Percentiles rank a stretch among this genome's conserved stretches.
phyloP scores from a whole-genome alignment of 2,113 vertebrate genomes.

The Fukomys damarensis region DNA sequence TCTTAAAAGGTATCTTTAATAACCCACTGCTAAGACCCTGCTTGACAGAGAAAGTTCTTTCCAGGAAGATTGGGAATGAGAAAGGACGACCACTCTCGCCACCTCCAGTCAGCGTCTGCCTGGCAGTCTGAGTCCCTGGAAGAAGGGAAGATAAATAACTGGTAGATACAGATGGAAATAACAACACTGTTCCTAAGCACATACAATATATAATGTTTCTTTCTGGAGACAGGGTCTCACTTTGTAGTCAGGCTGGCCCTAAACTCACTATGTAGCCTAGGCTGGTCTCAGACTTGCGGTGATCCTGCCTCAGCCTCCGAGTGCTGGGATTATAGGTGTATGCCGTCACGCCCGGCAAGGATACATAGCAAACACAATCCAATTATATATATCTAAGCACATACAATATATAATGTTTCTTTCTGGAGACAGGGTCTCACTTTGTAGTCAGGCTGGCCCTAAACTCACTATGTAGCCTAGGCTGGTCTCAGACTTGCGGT shows the following conservation, averaged over 20 bases:
- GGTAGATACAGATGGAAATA: neutral
- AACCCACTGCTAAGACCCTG: neutral
- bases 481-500: no score
- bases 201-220: neutral
- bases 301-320: no score
- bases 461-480: no score
- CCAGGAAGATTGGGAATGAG: neutral
- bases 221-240: no score
- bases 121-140: neutral
- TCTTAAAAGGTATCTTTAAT: neutral
- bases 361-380: neutral
- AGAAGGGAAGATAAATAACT: neutral
- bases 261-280: no score
- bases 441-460: no score
- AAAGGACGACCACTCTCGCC: neutral
- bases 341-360: neutral
- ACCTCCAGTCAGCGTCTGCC: neutral
- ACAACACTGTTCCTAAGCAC: neutral
- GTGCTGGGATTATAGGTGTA: no score
- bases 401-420: neutral
- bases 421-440: no score
- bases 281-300: no score
- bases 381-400: no score
- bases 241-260: no score
- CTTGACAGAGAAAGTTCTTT: neutral